phyloP scores from a whole-genome alignment of 1,140 invertebrate genomes.

The Macrosteles quadrilineatus region DNA sequence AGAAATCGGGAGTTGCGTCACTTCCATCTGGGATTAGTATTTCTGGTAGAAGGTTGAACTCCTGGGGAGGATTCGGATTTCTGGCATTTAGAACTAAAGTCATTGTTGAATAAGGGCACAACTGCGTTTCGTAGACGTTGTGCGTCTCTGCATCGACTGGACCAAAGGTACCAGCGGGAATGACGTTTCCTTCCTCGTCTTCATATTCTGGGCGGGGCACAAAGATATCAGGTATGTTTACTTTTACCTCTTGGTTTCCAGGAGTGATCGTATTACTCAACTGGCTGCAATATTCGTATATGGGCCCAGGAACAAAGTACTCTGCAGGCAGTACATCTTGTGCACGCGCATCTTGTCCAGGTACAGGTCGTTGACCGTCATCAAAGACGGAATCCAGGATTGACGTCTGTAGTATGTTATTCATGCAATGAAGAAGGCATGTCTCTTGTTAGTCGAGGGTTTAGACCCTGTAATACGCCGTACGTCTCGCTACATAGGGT shows the following conservation, averaged over 20 bases:
- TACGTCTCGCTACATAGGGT: background rate
- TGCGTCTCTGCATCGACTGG: background rate
- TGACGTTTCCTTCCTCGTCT: background rate
- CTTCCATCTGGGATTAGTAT: background rate
- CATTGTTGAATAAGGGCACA: constrained; percentile 1
- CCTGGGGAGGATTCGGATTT: background rate
- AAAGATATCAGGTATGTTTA: background rate
- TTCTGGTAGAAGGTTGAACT: background rate
- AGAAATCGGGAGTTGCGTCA: background rate
- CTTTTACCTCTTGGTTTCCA: background rate
- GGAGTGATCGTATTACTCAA: too few species aligned
- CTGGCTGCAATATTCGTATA: too few species aligned
- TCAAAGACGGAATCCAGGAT: background rate
- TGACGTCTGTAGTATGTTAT: background rate
- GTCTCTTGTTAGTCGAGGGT: background rate
- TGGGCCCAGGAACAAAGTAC: too few species aligned
- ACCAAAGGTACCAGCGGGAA: constrained; percentile 8
- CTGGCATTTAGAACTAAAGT: background rate
- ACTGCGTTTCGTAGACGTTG: background rate
- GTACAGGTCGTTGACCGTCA: background rate
- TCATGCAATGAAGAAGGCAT: background rate
- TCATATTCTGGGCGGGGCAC: background rate
- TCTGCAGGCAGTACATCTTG: too few species aligned
- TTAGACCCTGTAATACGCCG: background rate
- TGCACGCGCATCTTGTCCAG: background rate